Evolutionary conservation across 1,140 invertebrate genomes (phyloP), one percentile per base, ranked within the genome.

Genomic region (Drosophila nikananu): DNA sequence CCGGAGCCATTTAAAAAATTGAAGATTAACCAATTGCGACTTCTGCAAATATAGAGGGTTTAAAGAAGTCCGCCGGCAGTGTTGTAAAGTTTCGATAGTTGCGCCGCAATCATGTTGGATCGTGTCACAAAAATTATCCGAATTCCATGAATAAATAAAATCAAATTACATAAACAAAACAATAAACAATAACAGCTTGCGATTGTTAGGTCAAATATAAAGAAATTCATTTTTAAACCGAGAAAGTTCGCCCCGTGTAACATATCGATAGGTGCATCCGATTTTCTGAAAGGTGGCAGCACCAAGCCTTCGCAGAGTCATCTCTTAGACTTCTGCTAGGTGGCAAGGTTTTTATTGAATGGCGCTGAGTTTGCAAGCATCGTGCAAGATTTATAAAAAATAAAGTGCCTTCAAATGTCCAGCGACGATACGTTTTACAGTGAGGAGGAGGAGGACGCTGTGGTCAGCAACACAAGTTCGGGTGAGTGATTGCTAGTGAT

Each of bases 341-440:
- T 65, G 66, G 61, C 66, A 70, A 23, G 13, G 5, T 19, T 23
- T 2, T 12, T 32, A 32, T 57, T 70, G 70, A 71, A 73, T 60
- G 67, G 70, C 70, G 70, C 70, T 60, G 70, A 60, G 15, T 68
- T 68, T 27, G 17, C 35, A 41, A 60, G 67, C 59, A 37, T 67
- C 54, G 67, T 46, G 63, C 17, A 13, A 6, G 2, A 25, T 25
- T 57, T 2, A 6, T 59, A 27, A 35, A 3, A 21, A 48, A 49
- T 39, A 27, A 41, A 21, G 19, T 17, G 5, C 42, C 2, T 15
- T 19, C 8, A 48, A 39, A 73, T 73, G 70, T 72, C 67, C 13
- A 87, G 83, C 44, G 80, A 83, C 17, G 77, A 70, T 7, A 49
- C 75, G 12, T 86, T 60, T 41, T 80, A 70, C 42, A 64, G 60